Conservation (phyloP, 2,113 vertebrate species). For the Chaenocephalus aceratus region DNA sequence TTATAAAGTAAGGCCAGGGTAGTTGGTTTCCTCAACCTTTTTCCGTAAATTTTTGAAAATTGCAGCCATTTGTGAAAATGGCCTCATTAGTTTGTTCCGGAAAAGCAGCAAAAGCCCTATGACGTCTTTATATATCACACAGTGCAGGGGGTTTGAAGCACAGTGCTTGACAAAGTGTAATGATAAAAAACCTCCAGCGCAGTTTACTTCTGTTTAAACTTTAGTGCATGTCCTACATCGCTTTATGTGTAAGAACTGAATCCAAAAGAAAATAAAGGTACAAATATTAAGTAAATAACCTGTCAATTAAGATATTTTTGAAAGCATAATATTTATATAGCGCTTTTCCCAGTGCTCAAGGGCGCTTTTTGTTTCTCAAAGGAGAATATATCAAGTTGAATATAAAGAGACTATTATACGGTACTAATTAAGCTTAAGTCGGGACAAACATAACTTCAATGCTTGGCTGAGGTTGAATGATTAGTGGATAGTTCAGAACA, state of each 20-base stretch:
- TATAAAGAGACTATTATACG: not conserved
- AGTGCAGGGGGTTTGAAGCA: constrained; percentile 30
- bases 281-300: too few species aligned
- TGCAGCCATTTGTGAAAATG: constrained; percentile 49
- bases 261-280: not conserved
- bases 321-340: too few species aligned
- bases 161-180: constrained; percentile 37
- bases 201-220: constrained; percentile 3
- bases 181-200: constrained; percentile 10
- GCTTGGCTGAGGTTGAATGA: not conserved
- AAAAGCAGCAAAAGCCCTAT: constrained; percentile 29
- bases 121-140: constrained; percentile 17
- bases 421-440: not conserved
- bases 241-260: not conserved
- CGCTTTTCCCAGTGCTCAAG: too few species aligned
- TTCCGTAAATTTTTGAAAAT: constrained; percentile 24
- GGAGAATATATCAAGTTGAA: not conserved
- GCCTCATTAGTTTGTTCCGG: constrained; percentile 51
- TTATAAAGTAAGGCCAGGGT: not conserved
- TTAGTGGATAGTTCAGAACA: too few species aligned
- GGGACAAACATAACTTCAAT: not conserved
- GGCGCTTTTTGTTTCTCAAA: too few species aligned
- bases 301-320: too few species aligned
- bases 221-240: not conserved
- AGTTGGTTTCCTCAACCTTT: constrained; percentile 1